Evolutionary conservation across 2,797 vertebrate genomes (phyloP).

Genomic region (Paratrypauchen microcephalus): DNA sequence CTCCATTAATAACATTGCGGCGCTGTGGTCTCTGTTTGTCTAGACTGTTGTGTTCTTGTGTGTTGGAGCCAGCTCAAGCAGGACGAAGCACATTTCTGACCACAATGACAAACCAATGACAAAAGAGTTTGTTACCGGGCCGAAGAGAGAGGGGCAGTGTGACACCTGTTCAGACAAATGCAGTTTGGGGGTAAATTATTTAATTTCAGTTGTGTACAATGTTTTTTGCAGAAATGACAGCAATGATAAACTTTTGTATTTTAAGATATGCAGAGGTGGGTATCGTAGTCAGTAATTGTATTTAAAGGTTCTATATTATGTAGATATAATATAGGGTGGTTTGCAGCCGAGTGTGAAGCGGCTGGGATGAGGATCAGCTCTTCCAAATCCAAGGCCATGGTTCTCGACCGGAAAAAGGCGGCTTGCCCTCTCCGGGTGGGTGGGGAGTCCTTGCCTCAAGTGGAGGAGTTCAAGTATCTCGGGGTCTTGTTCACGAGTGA

Average conservation of each 20-base stretch:
- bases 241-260: neutral
- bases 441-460: too few relatives aligned
- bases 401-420: too few relatives aligned
- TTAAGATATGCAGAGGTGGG: neutral
- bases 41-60: conserved; percentile 25
- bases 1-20: conserved; percentile 72
- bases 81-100: conserved; percentile 48
- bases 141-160: conserved; percentile 17
- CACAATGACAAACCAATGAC: conserved; percentile 36
- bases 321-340: too few relatives aligned
- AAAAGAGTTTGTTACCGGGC: conserved; percentile 30
- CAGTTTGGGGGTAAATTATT: neutral
- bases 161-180: neutral
- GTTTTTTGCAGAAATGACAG: neutral
- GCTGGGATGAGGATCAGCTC: too few relatives aligned
- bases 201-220: neutral
- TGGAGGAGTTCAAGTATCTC: too few relatives aligned
- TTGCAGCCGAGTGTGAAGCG: too few relatives aligned
- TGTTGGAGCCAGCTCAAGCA: conserved; percentile 42
- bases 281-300: neutral
- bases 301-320: neutral
- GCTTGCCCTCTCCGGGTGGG: too few relatives aligned
- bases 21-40: conserved; percentile 17
- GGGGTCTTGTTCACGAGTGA: too few relatives aligned
- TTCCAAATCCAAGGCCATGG: too few relatives aligned